Percentiles rank a stretch among this genome's conserved stretches.
Conservation (phyloP, 2,888 invertebrate genomes). For the Empis stercorea region DNA sequence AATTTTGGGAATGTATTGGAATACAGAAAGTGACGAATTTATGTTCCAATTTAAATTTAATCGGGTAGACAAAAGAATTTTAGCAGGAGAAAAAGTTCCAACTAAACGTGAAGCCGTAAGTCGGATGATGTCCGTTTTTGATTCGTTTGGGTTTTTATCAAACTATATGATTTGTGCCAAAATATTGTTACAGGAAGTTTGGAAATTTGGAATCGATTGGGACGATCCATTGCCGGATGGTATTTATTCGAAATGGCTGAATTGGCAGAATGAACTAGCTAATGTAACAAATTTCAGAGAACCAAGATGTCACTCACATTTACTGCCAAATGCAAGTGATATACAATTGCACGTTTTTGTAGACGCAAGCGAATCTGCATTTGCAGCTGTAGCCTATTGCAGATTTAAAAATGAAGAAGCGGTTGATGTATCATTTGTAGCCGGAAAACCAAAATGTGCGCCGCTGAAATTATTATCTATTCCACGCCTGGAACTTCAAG, state of each 20-base stretch:
- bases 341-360: constrained; percentile 11
- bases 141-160: too few species aligned
- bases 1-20: too few species aligned
- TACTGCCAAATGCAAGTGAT: constrained; percentile 3
- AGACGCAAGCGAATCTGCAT: constrained; percentile 14
- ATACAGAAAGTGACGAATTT: too few species aligned
- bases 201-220: constrained; percentile 7
- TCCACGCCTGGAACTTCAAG: constrained; percentile 10
- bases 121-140: too few species aligned
- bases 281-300: constrained; percentile 2
- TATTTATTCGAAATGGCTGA: constrained; percentile 6
- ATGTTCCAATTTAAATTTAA: too few species aligned
- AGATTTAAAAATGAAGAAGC: constrained; percentile 6
- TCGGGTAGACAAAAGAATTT: too few species aligned
- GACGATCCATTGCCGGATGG: constrained; percentile 7
- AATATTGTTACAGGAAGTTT: constrained; percentile 10
- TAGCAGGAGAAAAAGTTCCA: too few species aligned
- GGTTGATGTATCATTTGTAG: constrained; percentile 11
- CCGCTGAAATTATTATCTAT: constrained; percentile 9
- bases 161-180: not conserved
- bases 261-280: constrained; percentile 1
- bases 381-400: constrained; percentile 13
- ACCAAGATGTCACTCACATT: constrained; percentile 9
- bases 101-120: too few species aligned
- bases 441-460: constrained; percentile 9